phyloP scores from a whole-genome alignment of 2,888 invertebrate species.

The Tenthredo notha region DNA sequence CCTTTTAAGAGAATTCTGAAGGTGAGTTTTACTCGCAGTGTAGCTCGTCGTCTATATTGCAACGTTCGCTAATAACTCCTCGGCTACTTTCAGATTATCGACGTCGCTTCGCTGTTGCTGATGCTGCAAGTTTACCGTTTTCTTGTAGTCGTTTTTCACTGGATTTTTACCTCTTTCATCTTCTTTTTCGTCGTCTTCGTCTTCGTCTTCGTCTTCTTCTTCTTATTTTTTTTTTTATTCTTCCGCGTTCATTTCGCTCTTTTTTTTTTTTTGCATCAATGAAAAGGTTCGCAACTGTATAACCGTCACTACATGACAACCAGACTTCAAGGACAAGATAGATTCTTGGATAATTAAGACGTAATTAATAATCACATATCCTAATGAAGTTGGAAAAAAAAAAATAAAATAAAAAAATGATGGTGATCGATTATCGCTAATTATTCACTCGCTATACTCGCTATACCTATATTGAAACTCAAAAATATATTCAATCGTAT shows the following conservation, averaged over 20 bases:
- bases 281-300: neutral
- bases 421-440: neutral
- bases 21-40: neutral
- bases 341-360: neutral
- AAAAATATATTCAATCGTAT: no score
- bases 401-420: neutral
- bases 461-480: no score
- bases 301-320: neutral
- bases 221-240: neutral
- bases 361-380: neutral
- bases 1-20: slow-evolving; percentile 15
- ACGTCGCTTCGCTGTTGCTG: neutral
- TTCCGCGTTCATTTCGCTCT: neutral
- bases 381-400: neutral
- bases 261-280: neutral
- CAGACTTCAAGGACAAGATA: neutral
- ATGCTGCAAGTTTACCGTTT: slow-evolving; percentile 13
- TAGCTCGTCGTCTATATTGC: neutral
- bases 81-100: slow-evolving; percentile 21
- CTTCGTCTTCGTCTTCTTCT: no score
- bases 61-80: slow-evolving; percentile 17
- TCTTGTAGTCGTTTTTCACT: neutral
- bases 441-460: neutral
- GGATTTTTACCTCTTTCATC: neutral
- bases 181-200: neutral